Evolutionary conservation across 2,113 vertebrate species (phyloP), one percentile per base, ranked within the genome.

Genomic region (Xiphophorus couchianus): DNA sequence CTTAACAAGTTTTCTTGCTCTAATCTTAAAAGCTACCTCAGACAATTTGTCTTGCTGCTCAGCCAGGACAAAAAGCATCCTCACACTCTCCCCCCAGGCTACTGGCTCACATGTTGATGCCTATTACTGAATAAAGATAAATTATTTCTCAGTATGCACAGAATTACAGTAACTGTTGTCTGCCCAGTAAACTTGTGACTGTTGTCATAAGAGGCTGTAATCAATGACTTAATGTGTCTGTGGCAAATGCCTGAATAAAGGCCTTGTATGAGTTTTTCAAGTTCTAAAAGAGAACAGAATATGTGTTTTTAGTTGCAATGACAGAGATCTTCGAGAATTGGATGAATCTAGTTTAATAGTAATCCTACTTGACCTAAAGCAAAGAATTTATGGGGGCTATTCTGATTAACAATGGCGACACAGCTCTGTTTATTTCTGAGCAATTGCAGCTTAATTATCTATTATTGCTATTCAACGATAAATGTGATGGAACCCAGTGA

Each of bases 181-280:
- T 9, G 29, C 48, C 27, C 22, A 71, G 73, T 75, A 51, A 83
- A 81, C 72, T 62, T 84, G 79, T 89, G 82, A 90, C 84, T 84
- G 76, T n/a, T 70, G 73, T 86, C 80, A 78, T 65, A 83, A 81
- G 85, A 76, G 67, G 8, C 48, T 64, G 37, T 77, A 33, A 75
- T 69, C 76, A 80, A 83, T 54, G 0, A 0, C 62, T 71, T 31
- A n/a, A 15, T 80, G 58, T 76, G 68, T 80, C 80, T 74, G 0
- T 28, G 1, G 33, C 54, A 2, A 22, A 65, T n/a, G 28, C 31
- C 58, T 80, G 68, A 85, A 87, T 76, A 60, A 76, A 76, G 29
- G 44, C 80, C 82, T 84, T 90, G 84, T 80, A 15, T 33, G 17
- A n/a, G 19, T 4, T 31, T 61, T 78, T 51, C 3, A 0, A 29